Evolutionary conservation across 2,113 vertebrate genomes (phyloP).

Genomic region (Neogale vison): DNA sequence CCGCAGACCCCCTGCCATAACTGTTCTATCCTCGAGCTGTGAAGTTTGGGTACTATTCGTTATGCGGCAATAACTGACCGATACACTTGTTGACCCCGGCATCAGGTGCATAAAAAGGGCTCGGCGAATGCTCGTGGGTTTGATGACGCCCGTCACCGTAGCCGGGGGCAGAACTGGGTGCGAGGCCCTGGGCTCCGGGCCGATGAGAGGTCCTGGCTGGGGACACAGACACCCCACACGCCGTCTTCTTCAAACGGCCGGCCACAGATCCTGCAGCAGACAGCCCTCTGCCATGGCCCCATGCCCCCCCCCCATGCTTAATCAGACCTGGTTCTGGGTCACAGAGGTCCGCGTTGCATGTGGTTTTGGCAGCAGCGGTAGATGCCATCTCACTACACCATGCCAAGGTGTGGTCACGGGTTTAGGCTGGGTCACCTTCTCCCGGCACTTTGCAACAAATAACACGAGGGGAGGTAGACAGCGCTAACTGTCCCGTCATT

Average conservation of each 20-base stretch:
- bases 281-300: neutral
- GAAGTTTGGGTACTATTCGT: neutral
- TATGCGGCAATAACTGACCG: neutral
- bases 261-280: neutral
- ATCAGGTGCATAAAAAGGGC: neutral
- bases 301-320: no score
- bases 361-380: neutral
- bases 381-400: neutral
- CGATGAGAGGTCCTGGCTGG: neutral
- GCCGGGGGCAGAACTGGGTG: no score
- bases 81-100: neutral
- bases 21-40: neutral
- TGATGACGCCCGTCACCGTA: neutral
- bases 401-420: rapidly evolving
- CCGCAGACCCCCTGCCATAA: no score
- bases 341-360: neutral
- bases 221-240: neutral
- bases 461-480: neutral
- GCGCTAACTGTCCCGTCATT: neutral
- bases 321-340: no score
- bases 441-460: neutral
- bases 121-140: neutral
- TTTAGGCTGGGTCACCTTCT: neutral
- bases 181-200: no score
- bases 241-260: neutral